Evolutionary conservation across 2,797 vertebrate species (phyloP).

Genomic region (Thunnus albacares): DNA sequence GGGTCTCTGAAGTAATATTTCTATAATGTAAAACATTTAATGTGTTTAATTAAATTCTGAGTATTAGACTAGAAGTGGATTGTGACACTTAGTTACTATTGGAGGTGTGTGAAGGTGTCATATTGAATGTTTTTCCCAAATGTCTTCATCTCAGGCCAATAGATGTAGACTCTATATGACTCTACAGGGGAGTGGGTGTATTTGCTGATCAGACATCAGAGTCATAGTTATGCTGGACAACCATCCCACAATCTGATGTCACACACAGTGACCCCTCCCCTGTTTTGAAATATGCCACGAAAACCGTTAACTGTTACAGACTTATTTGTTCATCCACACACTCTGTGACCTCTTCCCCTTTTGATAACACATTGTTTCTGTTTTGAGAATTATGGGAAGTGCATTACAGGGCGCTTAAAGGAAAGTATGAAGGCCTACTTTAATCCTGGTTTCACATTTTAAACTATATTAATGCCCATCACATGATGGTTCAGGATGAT

Average conservation of each 20-base stretch:
- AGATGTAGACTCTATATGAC: background rate
- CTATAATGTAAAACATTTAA: background rate
- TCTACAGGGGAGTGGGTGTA: constrained; percentile 9
- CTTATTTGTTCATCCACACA: background rate
- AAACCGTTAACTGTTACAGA: no score
- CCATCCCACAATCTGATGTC: background rate
- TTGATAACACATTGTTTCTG: background rate
- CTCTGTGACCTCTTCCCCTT: background rate
- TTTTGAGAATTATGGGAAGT: background rate
- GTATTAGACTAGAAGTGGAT: background rate
- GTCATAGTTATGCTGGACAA: background rate
- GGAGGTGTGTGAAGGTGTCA: background rate
- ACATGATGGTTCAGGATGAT: background rate
- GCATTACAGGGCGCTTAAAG: background rate
- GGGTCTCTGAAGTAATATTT: background rate
- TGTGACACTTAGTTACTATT: background rate
- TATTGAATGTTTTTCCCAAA: background rate
- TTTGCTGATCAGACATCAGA: background rate
- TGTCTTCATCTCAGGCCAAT: background rate
- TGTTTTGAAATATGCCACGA: background rate
- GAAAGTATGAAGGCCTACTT: background rate
- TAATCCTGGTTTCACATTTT: constrained; percentile 4
- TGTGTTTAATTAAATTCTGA: background rate
- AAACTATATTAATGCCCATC: background rate
- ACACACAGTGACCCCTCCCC: background rate